phyloP scores from a whole-genome alignment of 30 jellyfish, hydroid and myxozoan genomes.

The Chrysaora quinquecirrha region DNA sequence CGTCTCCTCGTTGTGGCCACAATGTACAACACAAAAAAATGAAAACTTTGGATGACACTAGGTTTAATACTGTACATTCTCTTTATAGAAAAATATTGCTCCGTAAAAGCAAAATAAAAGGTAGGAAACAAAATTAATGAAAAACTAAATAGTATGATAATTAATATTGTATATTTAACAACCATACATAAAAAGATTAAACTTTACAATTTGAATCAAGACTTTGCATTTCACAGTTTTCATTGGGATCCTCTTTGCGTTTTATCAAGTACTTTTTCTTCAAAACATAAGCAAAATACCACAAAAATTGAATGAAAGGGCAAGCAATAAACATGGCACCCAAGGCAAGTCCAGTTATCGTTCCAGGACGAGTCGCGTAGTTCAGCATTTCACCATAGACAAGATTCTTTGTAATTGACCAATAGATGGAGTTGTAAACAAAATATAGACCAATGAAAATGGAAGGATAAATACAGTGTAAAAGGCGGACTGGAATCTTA shows the following conservation, averaged over 20 bases:
- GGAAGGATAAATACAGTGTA: slow-evolving; percentile 66
- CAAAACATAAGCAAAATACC: slow-evolving; percentile 12
- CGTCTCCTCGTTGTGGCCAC: too few species aligned
- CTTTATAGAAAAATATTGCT: too few species aligned
- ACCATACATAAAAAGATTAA: too few species aligned
- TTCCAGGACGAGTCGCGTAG: slow-evolving; percentile 41
- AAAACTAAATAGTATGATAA: too few species aligned
- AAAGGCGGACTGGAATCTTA: slow-evolving; percentile 60
- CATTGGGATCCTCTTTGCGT: slow-evolving; percentile 24
- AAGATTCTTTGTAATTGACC: slow-evolving; percentile 35
- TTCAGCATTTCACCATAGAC: slow-evolving; percentile 50
- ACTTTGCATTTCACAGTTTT: slow-evolving; percentile 28
- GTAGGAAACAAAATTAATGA: too few species aligned
- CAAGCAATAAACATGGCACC: slow-evolving; percentile 23
- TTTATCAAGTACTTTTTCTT: not conserved
- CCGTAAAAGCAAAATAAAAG: too few species aligned
- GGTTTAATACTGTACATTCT: too few species aligned
- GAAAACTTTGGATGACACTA: too few species aligned
- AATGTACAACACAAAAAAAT: too few species aligned
- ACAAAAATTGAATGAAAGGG: slow-evolving; percentile 43
- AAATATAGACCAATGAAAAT: slow-evolving; percentile 36
- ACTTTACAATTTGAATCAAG: too few species aligned
- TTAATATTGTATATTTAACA: too few species aligned
- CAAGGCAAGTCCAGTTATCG: slow-evolving; percentile 29
- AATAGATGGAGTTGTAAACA: slow-evolving; percentile 53